These are phyloP conservation scores for Ennomos fuscantarius DNA, from an alignment of 2,888 invertebrate genomes.

Conservation along the genomic window DNA sequence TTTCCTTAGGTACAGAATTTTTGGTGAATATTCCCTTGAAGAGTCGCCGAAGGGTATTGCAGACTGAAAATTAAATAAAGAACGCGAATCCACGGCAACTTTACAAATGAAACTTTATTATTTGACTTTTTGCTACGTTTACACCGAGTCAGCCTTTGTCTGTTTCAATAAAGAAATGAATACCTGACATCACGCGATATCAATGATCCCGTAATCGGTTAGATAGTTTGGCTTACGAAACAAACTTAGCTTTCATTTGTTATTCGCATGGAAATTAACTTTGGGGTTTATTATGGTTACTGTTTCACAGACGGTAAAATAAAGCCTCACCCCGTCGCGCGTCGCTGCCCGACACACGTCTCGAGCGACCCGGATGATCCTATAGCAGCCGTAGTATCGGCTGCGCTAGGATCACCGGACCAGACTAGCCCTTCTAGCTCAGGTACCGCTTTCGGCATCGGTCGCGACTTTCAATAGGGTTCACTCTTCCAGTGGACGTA, in stretches of 20 bases:
- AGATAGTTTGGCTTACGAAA: conserved; percentile 32
- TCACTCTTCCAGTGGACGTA: too few species aligned
- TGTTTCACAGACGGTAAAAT: neutral
- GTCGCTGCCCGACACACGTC: too few species aligned
- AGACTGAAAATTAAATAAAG: conserved; percentile 35
- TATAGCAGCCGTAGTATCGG: too few species aligned
- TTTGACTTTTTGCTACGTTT: conserved; percentile 54
- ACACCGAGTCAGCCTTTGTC: conserved; percentile 46
- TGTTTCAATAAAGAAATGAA: conserved; percentile 58
- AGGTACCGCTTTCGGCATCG: too few species aligned
- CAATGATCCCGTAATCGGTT: conserved; percentile 49
- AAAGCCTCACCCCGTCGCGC: too few species aligned
- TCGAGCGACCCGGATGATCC: too few species aligned
- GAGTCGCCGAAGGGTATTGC: neutral
- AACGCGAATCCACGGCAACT: conserved; percentile 43
- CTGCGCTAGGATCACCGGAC: too few species aligned
- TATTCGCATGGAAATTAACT: conserved; percentile 22
- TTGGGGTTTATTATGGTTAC: conserved; percentile 7
- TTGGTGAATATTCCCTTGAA: neutral
- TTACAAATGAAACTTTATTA: conserved; percentile 51
- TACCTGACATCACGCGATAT: conserved; percentile 53
- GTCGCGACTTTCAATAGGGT: too few species aligned
- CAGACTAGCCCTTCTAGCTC: too few species aligned
- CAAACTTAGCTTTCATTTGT: conserved; percentile 24
- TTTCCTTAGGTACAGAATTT: too few species aligned